phyloP scores from a whole-genome alignment of 2,888 invertebrate genomes.

The Lochmaea capreae region DNA sequence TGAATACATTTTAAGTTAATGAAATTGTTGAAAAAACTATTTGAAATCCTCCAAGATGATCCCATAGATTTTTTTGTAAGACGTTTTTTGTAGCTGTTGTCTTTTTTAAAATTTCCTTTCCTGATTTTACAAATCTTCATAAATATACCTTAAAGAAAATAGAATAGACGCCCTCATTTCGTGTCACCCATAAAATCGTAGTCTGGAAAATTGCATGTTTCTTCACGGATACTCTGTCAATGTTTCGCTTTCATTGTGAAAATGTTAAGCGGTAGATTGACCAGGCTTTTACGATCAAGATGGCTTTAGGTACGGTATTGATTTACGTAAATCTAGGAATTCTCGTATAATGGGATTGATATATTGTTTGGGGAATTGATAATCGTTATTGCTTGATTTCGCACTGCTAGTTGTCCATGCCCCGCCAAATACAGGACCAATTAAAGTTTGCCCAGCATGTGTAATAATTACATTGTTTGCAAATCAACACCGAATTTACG shows the following conservation, averaged over 20 bases:
- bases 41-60: too few relatives aligned
- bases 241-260: not conserved
- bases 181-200: too few relatives aligned
- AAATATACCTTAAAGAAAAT: too few relatives aligned
- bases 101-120: too few relatives aligned
- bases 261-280: conserved; percentile 4
- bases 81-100: too few relatives aligned
- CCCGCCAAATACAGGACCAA: not conserved
- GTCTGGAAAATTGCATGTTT: too few relatives aligned
- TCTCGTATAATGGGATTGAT: conserved; percentile 1
- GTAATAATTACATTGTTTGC: not conserved
- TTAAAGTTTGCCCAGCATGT: not conserved
- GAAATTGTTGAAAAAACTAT: too few relatives aligned
- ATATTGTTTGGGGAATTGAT: conserved; percentile 16
- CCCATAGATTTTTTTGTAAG: too few relatives aligned
- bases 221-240: too few relatives aligned
- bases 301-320: conserved; percentile 1
- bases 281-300: not conserved
- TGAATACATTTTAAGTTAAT: too few relatives aligned
- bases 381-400: not conserved
- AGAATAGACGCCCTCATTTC: too few relatives aligned
- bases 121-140: too few relatives aligned
- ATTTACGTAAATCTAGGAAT: conserved; percentile 4
- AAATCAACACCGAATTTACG: not conserved
- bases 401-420: not conserved